phyloP scores from a whole-genome alignment of 2,888 invertebrate species.

The Helicoverpa assulta region DNA sequence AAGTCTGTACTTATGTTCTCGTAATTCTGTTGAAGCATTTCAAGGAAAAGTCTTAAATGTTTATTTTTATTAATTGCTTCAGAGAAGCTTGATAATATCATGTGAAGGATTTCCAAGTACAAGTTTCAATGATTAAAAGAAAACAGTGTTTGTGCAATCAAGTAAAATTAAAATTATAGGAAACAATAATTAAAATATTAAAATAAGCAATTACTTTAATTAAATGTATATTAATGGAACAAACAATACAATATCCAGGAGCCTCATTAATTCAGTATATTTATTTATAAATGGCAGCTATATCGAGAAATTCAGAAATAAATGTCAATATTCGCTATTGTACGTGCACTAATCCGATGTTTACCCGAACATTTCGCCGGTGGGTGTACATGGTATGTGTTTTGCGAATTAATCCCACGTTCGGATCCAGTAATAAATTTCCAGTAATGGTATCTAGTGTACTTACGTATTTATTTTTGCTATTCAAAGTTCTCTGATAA shows the following conservation, averaged over 20 bases:
- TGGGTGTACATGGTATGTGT: not conserved
- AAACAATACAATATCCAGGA: no score
- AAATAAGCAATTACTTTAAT: no score
- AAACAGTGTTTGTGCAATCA: no score
- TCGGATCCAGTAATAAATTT: not conserved
- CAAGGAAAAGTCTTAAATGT: not conserved
- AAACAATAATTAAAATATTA: no score
- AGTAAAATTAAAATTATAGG: no score
- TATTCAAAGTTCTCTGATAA: no score
- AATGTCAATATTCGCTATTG: not conserved
- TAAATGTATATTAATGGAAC: no score
- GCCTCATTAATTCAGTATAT: no score
- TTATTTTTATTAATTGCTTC: no score
- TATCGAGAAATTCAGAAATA: not conserved
- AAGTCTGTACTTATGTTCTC: not conserved
- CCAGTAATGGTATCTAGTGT: not conserved
- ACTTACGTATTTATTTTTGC: not conserved
- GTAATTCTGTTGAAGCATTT: not conserved
- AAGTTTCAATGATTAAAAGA: no score
- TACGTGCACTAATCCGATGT: not conserved
- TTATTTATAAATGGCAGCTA: not conserved
- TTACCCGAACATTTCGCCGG: not conserved
- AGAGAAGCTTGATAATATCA: no score
- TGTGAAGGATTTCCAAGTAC: no score
- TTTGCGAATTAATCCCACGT: not conserved